Base-by-base conservation (phyloP, 1,140 invertebrate species). In the Drosophila watanabei region DNA sequence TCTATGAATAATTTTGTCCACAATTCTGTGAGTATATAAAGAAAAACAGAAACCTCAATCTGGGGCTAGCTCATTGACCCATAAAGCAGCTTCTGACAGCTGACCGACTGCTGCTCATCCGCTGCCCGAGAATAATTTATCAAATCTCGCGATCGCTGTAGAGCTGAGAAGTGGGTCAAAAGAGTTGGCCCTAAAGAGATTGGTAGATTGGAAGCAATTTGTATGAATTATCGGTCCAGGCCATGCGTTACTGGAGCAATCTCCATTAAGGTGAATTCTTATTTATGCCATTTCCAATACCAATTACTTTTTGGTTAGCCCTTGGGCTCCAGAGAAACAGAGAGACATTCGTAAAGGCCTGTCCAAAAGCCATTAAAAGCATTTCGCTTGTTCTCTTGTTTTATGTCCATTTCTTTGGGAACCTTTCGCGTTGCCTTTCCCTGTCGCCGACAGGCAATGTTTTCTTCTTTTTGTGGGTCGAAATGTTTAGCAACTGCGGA, bases 401-500 rank as follows among this genome's bases (percentile, higher is more conserved):
- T 73, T 43, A 70, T 61, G 69, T 49, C 43, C 35, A 46, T 48
- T 75, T 75, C 33, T 75, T 35, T 2, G 0, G 0, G 16, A 54
- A 24, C 58, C 58, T 30, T 71, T 59, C 5, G 54, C 54, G 54
- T 11, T 39, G 68, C 60, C 82, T 86, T 79, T 85, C 73, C 78
- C 82, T 72, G 49, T 51, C 49, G 49, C 49, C 49, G 49, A 43
- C 41, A 46, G 20, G 37, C 49, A 46, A 46, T 69, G 68, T 76
- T 60, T 76, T 63, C 59, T 20, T 62, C 64, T 80, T 78, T 82
- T 89, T 89, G 30, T 88, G 71, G 84, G 85, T 89, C 73, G 69
- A 79, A 84, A 66, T 89, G 72, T 84, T 88, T 88, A 89, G 86
- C 81, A 84, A 78, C 81, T 78, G 11, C 20, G 54, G 9, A 14